phyloP scores from a whole-genome alignment of 2,888 invertebrate species.

The Petrophora chlorosata region DNA sequence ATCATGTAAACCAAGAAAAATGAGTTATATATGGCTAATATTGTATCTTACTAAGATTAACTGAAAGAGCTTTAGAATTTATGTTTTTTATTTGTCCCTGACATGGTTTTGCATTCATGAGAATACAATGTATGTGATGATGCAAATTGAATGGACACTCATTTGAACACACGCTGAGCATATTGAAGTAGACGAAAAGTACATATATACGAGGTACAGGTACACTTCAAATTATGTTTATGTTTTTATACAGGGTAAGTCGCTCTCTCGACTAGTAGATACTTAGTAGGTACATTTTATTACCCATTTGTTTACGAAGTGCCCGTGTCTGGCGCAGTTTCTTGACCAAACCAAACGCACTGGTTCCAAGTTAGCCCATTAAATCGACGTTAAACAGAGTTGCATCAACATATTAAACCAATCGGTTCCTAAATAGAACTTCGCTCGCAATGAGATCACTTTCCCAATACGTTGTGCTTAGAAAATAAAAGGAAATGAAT shows the following conservation, averaged over 20 bases:
- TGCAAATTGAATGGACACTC: conserved; percentile 6
- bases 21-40: too few relatives aligned
- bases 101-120: neutral
- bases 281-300: too few relatives aligned
- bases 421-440: conserved; percentile 22
- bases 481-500: conserved; percentile 29
- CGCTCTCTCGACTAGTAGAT: too few relatives aligned
- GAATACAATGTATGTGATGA: neutral
- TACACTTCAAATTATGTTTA: too few relatives aligned
- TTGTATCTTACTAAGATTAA: too few relatives aligned
- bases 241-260: too few relatives aligned
- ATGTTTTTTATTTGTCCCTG: neutral
- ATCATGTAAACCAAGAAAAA: too few relatives aligned
- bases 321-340: conserved; percentile 45
- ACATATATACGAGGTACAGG: too few relatives aligned
- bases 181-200: too few relatives aligned
- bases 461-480: conserved; percentile 24
- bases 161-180: conserved; percentile 1
- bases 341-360: conserved; percentile 46
- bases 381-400: conserved; percentile 48
- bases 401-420: conserved; percentile 26
- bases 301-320: conserved; percentile 49
- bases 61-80: too few relatives aligned
- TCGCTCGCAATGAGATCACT: conserved; percentile 22
- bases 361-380: conserved; percentile 39